Percentiles rank a stretch among this genome's conserved stretches.
Conservation (phyloP, 2,113 vertebrate species). For the Monarcha castaneiventris region DNA sequence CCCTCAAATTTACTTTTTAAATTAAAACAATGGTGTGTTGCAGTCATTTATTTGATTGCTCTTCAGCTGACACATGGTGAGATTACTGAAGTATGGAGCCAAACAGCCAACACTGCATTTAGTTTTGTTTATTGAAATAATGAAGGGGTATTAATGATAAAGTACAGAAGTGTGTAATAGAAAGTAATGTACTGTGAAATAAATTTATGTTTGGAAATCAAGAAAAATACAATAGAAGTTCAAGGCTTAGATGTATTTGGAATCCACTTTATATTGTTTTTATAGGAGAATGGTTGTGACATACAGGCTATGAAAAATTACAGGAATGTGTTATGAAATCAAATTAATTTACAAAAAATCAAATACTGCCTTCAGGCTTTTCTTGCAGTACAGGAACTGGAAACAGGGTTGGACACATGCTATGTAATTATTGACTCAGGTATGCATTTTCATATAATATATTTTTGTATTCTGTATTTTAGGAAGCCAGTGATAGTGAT, state of each 20-base stretch:
- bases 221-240: constrained; percentile 30
- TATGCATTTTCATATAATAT: neutral
- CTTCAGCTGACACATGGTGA: constrained; percentile 14
- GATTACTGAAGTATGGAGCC: constrained; percentile 45
- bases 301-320: constrained; percentile 16
- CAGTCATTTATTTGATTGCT: constrained; percentile 48
- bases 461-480: neutral
- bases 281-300: constrained; percentile 14
- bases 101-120: constrained; percentile 53
- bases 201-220: constrained; percentile 64
- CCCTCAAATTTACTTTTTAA: constrained; percentile 50
- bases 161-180: constrained; percentile 48
- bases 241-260: constrained; percentile 38
- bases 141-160: constrained; percentile 65
- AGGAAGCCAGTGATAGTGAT: neutral
- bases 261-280: constrained; percentile 14
- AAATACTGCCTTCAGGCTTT: neutral
- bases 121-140: constrained; percentile 62
- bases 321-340: neutral
- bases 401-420: neutral
- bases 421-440: neutral
- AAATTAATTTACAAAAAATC: neutral
- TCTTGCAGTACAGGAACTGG: neutral
- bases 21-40: constrained; percentile 58
- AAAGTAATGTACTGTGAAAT: constrained; percentile 75